Evolutionary conservation across 1,140 invertebrate genomes (phyloP), one percentile per base, ranked within the genome.

Genomic region (Caligus rogercresseyi): DNA sequence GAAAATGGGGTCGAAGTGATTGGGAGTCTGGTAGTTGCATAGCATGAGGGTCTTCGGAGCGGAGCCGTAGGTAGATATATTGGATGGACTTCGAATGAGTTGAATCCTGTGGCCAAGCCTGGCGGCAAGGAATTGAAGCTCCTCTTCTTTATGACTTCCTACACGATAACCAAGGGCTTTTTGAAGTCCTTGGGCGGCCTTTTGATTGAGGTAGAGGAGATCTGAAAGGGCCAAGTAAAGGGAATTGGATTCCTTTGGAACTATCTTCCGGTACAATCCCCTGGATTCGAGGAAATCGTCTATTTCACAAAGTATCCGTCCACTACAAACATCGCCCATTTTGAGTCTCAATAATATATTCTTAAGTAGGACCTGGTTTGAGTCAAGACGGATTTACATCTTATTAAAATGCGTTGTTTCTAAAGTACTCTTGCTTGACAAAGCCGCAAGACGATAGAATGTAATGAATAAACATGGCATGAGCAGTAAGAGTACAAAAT

Each of bases 1-100:
- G 26, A 31, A 60, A 60, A 60, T 60, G 2, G 57, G 57, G n/a
- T 60, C 57, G 43, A 26, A 60, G 26, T 60, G 57, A n/a, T 25
- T 1, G 4, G 57, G 24, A n/a, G 24, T 26, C 7, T n/a, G 21
- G 21, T 25, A 60, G 7, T 11, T 7, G n/a, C 7, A n/a, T 43
- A 43, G n/a, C 7, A 43, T n/a, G n/a, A 7, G n/a, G n/a, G 31
- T 43, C 7, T 7, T 11, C 31, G 7, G 7, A 7, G 7, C 31
- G 31, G 7, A 7, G 7, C 31, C 31, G n/a, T 11, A 43, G n/a
- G 7, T 11, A 43, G n/a, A n/a, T 7, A 43, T n/a, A 43, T 43
- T 43, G 7, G 31, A 43, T n/a, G 31, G 31, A 43, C 7, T 11
- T 7, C n/a, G 7, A 7, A 43, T 7, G 31, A 43, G 7, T 43